Percentiles rank a stretch among this genome's conserved stretches.
phyloP scores from a whole-genome alignment of 2,888 invertebrate species.

The Reticulitermes lucifugus region DNA sequence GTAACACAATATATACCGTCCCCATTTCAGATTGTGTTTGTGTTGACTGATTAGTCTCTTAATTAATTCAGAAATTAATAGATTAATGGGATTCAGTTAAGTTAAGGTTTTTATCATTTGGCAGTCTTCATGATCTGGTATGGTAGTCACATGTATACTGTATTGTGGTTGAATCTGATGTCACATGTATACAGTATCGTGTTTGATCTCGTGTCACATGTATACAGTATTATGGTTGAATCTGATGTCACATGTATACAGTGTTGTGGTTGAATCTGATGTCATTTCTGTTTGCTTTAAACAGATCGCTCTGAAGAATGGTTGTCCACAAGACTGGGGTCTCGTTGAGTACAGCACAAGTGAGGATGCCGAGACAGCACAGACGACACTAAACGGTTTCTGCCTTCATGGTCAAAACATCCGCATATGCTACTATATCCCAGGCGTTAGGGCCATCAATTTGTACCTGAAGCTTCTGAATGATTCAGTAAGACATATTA shows the following conservation, averaged over 20 bases:
- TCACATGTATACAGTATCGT: too few relatives aligned
- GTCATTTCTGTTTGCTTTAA: background rate
- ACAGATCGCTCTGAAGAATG: slow-evolving; percentile 66
- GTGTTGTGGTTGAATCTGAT: too few relatives aligned
- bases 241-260: too few relatives aligned
- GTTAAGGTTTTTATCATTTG: too few relatives aligned
- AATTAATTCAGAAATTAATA: too few relatives aligned
- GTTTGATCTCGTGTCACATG: too few relatives aligned
- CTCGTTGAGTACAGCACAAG: slow-evolving; percentile 65
- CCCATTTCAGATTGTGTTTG: too few relatives aligned
- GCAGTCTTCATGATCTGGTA: too few relatives aligned
- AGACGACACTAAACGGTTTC: slow-evolving; percentile 60
- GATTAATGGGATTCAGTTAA: too few relatives aligned
- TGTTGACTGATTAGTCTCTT: too few relatives aligned
- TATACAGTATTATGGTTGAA: background rate
- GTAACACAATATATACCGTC: too few relatives aligned
- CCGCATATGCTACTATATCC: slow-evolving; percentile 66
- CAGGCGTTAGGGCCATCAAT: slow-evolving; percentile 66
- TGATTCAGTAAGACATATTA: slow-evolving; percentile 59
- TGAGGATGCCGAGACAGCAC: slow-evolving; percentile 63
- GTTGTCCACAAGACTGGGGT: slow-evolving; percentile 66
- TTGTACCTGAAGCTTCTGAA: slow-evolving; percentile 65
- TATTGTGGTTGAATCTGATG: too few relatives aligned
- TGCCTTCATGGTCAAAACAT: slow-evolving; percentile 62
- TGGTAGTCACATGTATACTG: background rate